Conservation (phyloP, 2,888 invertebrate species). For the Pemphredon lugubris region DNA sequence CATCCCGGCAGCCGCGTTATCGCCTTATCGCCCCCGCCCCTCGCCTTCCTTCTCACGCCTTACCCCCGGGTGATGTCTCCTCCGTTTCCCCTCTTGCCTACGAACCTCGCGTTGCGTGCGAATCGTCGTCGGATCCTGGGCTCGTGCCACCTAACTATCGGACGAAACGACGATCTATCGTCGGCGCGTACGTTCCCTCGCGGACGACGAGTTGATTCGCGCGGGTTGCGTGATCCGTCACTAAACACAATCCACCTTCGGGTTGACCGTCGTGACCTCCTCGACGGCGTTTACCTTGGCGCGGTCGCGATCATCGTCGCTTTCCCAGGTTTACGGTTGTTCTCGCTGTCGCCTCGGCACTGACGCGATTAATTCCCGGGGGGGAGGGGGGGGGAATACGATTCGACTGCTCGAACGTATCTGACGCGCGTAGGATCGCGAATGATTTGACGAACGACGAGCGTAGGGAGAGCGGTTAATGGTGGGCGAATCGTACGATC, state of each 20-base stretch:
- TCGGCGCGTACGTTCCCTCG: conserved; percentile 12
- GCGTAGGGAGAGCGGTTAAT: no score
- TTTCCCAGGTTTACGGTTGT: conserved; percentile 23
- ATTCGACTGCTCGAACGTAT: neutral
- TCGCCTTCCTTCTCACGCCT: conserved; percentile 26
- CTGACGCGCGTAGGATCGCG: no score
- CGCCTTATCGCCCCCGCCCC: conserved; percentile 56
- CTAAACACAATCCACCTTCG: conserved; percentile 68
- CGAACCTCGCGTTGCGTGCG: no score
- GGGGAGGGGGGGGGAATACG: neutral
- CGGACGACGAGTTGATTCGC: conserved; percentile 1
- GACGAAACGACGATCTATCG: conserved; percentile 24
- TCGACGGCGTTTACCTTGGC: conserved; percentile 48
- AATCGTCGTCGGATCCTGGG: conserved; percentile 23
- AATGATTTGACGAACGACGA: no score
- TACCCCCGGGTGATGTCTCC: neutral
- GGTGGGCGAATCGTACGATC: no score
- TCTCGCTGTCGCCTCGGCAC: conserved; percentile 17
- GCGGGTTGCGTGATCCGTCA: conserved; percentile 40
- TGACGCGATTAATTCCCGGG: no score
- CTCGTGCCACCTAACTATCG: conserved; percentile 24
- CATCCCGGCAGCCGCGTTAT: conserved; percentile 77
- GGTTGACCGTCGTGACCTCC: conserved; percentile 43
- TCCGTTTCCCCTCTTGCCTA: neutral
- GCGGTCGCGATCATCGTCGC: conserved; percentile 49